These are phyloP conservation scores for Otolemur garnettii DNA, from an alignment of 2,113 vertebrate species.

Conservation along the genomic window DNA sequence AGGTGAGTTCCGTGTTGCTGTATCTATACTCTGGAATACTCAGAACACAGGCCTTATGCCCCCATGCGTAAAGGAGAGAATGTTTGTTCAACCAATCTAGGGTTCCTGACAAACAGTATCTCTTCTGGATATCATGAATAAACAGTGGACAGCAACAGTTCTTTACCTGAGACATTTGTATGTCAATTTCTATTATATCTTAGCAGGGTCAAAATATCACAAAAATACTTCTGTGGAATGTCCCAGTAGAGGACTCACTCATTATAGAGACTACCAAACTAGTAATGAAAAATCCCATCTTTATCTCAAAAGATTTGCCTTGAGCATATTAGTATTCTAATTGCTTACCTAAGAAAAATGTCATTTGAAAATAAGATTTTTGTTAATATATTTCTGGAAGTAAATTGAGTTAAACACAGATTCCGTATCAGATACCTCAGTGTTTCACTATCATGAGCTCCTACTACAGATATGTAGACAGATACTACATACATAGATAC, in stretches of 20 bases:
- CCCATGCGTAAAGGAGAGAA: background rate
- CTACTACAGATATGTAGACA: background rate
- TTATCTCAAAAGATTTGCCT: background rate
- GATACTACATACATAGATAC: background rate
- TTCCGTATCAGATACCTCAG: background rate
- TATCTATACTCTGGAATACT: background rate
- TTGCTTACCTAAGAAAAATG: background rate
- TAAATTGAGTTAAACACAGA: background rate
- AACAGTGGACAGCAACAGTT: background rate
- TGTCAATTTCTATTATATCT: background rate
- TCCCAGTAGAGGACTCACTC: background rate
- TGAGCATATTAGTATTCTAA: background rate
- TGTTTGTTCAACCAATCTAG: background rate
- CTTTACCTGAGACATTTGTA: background rate
- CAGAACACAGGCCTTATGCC: background rate
- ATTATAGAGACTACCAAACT: background rate
- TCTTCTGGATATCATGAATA: background rate
- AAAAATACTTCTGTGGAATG: background rate
- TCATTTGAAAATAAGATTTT: constrained; percentile 49
- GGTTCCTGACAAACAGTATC: background rate
- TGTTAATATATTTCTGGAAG: background rate
- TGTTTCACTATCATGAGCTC: background rate
- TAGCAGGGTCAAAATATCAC: background rate
- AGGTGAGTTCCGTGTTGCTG: background rate
- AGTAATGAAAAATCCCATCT: background rate